A percentile compares a stretch with the other conserved stretches of the same genome.
Conservation (phyloP, 1,140 invertebrate genomes). For the Zaprionus ghesquierei region DNA sequence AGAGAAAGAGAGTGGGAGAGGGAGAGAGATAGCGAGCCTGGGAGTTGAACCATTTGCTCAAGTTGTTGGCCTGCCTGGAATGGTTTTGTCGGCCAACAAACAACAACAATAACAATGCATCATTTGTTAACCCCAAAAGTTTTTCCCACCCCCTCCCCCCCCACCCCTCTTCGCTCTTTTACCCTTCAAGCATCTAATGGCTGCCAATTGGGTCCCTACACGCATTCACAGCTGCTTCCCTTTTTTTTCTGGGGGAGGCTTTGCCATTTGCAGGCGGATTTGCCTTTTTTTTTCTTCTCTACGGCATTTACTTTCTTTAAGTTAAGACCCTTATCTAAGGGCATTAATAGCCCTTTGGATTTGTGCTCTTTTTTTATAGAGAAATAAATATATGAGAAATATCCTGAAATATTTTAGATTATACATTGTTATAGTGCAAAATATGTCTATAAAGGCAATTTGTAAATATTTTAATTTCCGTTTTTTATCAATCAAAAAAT, state of each 20-base stretch:
- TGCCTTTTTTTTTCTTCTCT: not conserved
- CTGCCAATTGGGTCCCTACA: conserved; percentile 4
- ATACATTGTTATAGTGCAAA: too few relatives aligned
- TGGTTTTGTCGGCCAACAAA: not conserved
- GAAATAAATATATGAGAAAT: not conserved
- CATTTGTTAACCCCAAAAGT: conserved; percentile 39
- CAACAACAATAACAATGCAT: conserved; percentile 27
- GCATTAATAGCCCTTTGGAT: not conserved
- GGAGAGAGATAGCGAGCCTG: not conserved
- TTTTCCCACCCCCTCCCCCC: not conserved
- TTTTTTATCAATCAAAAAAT: too few relatives aligned
- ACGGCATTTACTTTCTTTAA: not conserved
- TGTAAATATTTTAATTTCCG: not conserved
- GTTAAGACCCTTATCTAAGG: not conserved
- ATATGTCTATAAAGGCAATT: not conserved
- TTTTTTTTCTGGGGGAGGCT: not conserved
- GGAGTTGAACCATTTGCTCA: not conserved
- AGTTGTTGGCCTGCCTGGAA: conserved; percentile 2
- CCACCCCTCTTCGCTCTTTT: too few relatives aligned
- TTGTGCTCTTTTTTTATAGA: not conserved
- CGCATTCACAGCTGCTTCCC: conserved; percentile 15
- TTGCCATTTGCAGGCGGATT: not conserved
- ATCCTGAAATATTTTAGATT: not conserved
- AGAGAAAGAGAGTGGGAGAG: not conserved
- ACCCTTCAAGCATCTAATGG: not conserved